A percentile compares a stretch with the other conserved stretches of the same genome.
phyloP scores from a whole-genome alignment of 64 coral and sea anemone genomes.

The Cladopsammia gracilis region DNA sequence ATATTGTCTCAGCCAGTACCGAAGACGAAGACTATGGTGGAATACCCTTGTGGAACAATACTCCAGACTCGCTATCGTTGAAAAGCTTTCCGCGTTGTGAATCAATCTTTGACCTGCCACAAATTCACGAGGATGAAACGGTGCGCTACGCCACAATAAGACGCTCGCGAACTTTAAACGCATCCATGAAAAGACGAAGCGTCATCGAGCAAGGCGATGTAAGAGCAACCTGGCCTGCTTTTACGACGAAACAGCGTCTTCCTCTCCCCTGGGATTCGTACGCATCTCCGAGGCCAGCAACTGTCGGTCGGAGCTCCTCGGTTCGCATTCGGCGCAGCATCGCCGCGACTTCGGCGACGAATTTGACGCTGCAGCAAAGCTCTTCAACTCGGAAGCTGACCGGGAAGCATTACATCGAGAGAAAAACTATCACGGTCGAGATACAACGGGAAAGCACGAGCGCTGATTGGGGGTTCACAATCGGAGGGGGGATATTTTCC shows the following conservation, averaged over 20 bases:
- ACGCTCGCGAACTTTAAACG: neutral
- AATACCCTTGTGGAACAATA: neutral
- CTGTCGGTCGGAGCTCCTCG: conserved; percentile 54
- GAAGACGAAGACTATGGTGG: neutral
- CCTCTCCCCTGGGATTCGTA: conserved; percentile 78
- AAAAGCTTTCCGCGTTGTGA: neutral
- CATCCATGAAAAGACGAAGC: neutral
- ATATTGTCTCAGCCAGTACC: neutral
- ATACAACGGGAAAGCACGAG: conserved; percentile 24
- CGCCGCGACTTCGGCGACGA: conserved; percentile 25
- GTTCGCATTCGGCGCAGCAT: conserved; percentile 37
- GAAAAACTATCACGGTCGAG: conserved; percentile 52
- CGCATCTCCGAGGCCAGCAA: conserved; percentile 32
- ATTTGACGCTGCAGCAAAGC: neutral
- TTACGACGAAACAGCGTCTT: conserved; percentile 44
- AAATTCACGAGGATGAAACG: neutral
- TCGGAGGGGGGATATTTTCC: conserved; percentile 78
- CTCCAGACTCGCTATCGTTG: neutral
- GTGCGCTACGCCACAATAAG: neutral
- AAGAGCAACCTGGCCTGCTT: conserved; percentile 77
- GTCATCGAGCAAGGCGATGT: conserved; percentile 2
- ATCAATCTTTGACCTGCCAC: neutral
- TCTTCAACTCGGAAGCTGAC: conserved; percentile 27
- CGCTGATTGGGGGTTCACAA: conserved; percentile 50
- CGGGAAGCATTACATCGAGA: conserved; percentile 66